phyloP scores from a whole-genome alignment of 2,113 vertebrate species.

The Pelecanoides urinatrix region DNA sequence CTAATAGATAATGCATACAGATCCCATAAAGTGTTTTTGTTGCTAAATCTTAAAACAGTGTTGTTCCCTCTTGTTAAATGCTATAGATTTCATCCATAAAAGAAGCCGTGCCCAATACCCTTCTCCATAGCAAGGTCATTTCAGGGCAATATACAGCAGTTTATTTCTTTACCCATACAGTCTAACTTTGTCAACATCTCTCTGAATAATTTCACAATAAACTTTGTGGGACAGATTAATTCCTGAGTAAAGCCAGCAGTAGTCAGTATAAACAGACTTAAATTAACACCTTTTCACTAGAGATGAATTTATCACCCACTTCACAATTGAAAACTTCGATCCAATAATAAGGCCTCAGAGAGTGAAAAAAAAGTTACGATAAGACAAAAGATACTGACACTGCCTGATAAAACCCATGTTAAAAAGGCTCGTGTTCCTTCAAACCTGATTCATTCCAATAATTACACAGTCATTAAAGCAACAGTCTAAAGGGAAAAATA shows the following conservation, averaged over 20 bases:
- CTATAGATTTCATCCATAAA: not conserved
- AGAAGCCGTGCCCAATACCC: not conserved
- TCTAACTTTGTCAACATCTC: not conserved
- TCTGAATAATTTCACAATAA: not conserved
- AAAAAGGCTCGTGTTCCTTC: constrained; percentile 4
- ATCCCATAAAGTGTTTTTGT: not conserved
- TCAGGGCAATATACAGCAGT: not conserved
- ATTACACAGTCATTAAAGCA: constrained; percentile 36
- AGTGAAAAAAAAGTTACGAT: not conserved
- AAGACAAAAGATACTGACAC: not conserved
- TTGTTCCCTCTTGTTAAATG: not conserved
- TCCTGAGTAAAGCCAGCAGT: not conserved
- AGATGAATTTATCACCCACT: not conserved
- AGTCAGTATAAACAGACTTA: not conserved
- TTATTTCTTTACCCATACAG: not conserved
- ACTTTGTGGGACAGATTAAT: not conserved
- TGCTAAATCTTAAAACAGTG: not conserved
- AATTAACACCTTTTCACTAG: not conserved
- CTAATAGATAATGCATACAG: not conserved
- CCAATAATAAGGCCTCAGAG: not conserved
- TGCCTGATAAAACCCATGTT: not conserved
- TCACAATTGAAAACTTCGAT: not conserved
- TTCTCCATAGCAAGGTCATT: not conserved
- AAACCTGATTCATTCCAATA: not conserved
- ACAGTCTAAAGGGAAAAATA: constrained; percentile 12